Evolutionary conservation across 2,888 invertebrate genomes (phyloP).

Genomic region (Microplitis deprimator): DNA sequence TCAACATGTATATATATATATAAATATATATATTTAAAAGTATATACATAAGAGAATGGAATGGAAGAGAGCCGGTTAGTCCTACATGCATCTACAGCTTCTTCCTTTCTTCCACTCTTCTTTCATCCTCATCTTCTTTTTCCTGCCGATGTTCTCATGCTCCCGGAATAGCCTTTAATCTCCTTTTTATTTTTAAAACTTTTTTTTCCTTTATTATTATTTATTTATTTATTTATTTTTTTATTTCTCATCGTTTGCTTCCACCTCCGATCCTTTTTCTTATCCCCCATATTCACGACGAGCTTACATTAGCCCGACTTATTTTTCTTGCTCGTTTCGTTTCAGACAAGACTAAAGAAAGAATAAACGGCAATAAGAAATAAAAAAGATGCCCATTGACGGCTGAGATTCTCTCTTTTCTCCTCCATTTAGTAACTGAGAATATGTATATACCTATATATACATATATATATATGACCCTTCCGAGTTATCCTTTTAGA

Average conservation of each 20-base stretch:
- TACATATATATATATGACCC: conserved; percentile 13
- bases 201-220: neutral
- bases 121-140: conserved; percentile 21
- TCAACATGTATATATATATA: neutral
- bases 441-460: neutral
- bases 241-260: conserved; percentile 28
- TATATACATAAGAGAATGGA: neutral
- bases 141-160: conserved; percentile 20
- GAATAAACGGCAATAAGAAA: conserved; percentile 14
- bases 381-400: conserved; percentile 24
- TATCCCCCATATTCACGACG: neutral
- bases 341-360: neutral
- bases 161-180: conserved; percentile 31
- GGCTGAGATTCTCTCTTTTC: conserved; percentile 12
- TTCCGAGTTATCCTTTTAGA: conserved; percentile 22
- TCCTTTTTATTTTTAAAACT: conserved; percentile 9
- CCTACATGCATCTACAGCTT: conserved; percentile 1
- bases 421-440: neutral
- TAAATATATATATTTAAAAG: neutral
- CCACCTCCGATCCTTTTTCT: conserved; percentile 20
- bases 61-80: conserved; percentile 20
- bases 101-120: conserved; percentile 15
- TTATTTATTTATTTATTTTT: conserved; percentile 1
- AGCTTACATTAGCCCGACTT: conserved; percentile 5
- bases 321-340: conserved; percentile 15